Conservation (phyloP, 2,113 vertebrate species). For the Speoplatyrhinus poulsoni region DNA sequence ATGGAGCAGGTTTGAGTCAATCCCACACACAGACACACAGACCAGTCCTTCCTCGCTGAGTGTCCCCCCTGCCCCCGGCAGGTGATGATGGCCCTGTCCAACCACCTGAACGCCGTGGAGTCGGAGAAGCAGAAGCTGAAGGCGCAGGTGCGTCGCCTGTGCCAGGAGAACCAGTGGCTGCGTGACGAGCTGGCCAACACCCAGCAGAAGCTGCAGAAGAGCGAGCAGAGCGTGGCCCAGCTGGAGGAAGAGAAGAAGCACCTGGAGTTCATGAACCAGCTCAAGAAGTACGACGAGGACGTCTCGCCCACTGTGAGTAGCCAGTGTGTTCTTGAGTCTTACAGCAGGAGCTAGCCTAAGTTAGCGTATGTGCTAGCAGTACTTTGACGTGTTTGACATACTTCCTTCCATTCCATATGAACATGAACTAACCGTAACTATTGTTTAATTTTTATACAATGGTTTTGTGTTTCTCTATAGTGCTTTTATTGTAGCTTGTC, state of each 20-base stretch:
- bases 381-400: background rate
- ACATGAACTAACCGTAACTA: too few species aligned
- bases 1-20: too few species aligned
- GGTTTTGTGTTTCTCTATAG: background rate
- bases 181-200: slow-evolving; percentile 95
- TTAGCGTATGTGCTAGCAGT: background rate
- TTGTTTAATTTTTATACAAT: too few species aligned
- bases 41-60: slow-evolving; percentile 7
- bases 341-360: background rate
- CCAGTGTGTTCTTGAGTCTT: background rate
- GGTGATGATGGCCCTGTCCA: slow-evolving; percentile 98
- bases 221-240: slow-evolving; percentile 94
- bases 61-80: slow-evolving; percentile 49
- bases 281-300: slow-evolving; percentile 96
- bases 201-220: slow-evolving; percentile 96
- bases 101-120: slow-evolving; percentile 94
- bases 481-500: background rate
- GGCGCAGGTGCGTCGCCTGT: slow-evolving; percentile 92
- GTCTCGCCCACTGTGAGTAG: slow-evolving; percentile 79
- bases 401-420: background rate
- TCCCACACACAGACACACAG: background rate
- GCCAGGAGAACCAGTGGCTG: slow-evolving; percentile 99
- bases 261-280: slow-evolving; percentile 97
- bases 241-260: slow-evolving; percentile 99
- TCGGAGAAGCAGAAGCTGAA: slow-evolving; percentile 98